These are phyloP conservation scores for Trachelus troglodyta DNA, from an alignment of 2,888 invertebrate genomes.

Conservation along the genomic window DNA sequence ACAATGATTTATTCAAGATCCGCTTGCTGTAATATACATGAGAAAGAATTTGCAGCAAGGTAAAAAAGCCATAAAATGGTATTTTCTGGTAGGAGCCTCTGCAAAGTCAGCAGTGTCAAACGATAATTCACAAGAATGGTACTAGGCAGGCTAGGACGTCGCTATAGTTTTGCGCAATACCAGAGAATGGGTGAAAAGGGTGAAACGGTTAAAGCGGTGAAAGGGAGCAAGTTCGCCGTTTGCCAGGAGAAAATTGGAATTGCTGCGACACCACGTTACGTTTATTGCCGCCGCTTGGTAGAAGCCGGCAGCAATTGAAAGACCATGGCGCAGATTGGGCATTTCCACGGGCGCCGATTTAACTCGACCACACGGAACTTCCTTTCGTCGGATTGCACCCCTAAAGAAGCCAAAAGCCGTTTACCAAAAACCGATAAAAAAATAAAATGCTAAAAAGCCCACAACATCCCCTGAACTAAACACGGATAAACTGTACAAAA, in stretches of 20 bases:
- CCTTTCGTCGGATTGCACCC: background rate
- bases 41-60: background rate
- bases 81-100: background rate
- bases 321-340: conserved; percentile 27
- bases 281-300: conserved; percentile 39
- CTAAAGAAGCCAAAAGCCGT: background rate
- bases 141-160: conserved; percentile 1
- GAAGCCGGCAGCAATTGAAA: conserved; percentile 31
- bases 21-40: background rate
- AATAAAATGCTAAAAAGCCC: background rate
- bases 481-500: background rate
- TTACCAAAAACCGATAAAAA: background rate
- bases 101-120: conserved; percentile 40
- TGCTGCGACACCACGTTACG: conserved; percentile 38
- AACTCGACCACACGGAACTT: conserved; percentile 6
- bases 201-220: background rate
- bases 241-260: conserved; percentile 46
- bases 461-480: background rate
- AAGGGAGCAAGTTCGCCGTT: conserved; percentile 27
- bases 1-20: background rate
- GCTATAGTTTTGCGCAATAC: conserved; percentile 14
- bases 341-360: conserved; percentile 21
- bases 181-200: conserved; percentile 20
- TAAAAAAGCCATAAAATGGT: background rate
- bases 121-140: conserved; percentile 45